Evolutionary conservation across 2,888 invertebrate species (phyloP).

Genomic region (Drosophila formosana): DNA sequence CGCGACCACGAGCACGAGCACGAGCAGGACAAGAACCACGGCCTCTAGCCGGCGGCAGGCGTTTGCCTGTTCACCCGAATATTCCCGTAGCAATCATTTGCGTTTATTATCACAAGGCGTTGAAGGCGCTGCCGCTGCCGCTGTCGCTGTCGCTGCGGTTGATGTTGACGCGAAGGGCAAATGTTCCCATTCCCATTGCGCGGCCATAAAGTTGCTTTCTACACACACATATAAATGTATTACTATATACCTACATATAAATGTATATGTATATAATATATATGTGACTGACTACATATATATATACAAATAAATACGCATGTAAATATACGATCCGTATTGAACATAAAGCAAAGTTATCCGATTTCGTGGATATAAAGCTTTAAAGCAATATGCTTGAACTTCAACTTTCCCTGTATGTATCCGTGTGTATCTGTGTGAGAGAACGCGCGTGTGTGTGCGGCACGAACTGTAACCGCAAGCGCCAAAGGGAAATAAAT

Average conservation of each 20-base stretch:
- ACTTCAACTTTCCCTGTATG: conserved; percentile 51
- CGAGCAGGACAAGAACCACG: conserved; percentile 2
- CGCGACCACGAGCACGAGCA: neutral
- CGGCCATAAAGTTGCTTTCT: conserved; percentile 32
- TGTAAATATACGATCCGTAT: conserved; percentile 37
- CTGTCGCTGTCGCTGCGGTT: neutral
- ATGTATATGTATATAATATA: neutral
- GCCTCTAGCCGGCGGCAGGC: conserved; percentile 44
- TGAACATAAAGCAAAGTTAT: conserved; percentile 63
- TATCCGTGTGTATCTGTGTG: neutral
- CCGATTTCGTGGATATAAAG: conserved; percentile 60
- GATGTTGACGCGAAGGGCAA: conserved; percentile 10
- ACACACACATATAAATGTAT: conserved; percentile 22
- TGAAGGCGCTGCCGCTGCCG: conserved; percentile 29
- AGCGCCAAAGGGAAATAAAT: conserved; percentile 71
- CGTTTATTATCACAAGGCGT: conserved; percentile 73
- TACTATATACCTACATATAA: conserved; percentile 10
- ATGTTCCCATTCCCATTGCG: conserved; percentile 10
- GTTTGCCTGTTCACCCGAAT: conserved; percentile 58
- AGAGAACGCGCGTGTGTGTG: conserved; percentile 21
- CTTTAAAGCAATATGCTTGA: conserved; percentile 62
- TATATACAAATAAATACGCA: conserved; percentile 3
- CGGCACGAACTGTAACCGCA: conserved; percentile 67
- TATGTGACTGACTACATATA: too few species aligned
- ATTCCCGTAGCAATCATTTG: conserved; percentile 79